Conservation (phyloP, 2,888 invertebrate species). For the Clistopyga incitator region DNA sequence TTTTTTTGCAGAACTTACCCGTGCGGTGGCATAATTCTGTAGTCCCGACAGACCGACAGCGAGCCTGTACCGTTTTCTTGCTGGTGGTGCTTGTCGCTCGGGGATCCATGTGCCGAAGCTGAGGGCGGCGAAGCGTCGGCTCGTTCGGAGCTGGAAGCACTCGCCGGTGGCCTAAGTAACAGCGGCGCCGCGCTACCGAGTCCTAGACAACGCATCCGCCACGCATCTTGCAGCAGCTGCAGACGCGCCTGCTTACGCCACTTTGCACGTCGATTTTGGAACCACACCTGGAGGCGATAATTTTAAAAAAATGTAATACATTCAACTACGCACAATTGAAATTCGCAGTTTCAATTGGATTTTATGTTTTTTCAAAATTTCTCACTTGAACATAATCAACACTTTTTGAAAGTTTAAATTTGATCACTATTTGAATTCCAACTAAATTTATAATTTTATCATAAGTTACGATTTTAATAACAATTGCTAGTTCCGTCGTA, state of each 20-base stretch:
- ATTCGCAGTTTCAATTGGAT: too few relatives aligned
- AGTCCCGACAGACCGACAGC: conserved; percentile 78
- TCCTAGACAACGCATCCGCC: conserved; percentile 95
- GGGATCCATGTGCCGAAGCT: conserved; percentile 67
- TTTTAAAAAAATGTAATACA: not conserved
- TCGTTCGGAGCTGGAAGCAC: conserved; percentile 75
- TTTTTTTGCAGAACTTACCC: conserved; percentile 71
- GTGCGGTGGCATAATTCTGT: conserved; percentile 79
- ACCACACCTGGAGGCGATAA: conserved; percentile 89
- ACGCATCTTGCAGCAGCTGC: conserved; percentile 94
- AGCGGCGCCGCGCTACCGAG: conserved; percentile 81
- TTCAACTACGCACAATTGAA: not conserved
- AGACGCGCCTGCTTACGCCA: conserved; percentile 96
- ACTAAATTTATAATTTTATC: too few relatives aligned
- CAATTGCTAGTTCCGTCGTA: too few relatives aligned
- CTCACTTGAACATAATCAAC: too few relatives aligned
- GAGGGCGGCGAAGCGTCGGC: conserved; percentile 75
- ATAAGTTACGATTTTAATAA: too few relatives aligned
- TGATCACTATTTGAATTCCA: too few relatives aligned
- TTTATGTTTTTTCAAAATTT: too few relatives aligned
- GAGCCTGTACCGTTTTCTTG: conserved; percentile 68
- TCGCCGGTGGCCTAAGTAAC: conserved; percentile 79
- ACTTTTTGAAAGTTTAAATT: too few relatives aligned
- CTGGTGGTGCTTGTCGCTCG: conserved; percentile 68
- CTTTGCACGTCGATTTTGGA: conserved; percentile 95